These are phyloP conservation scores for Gallinago media DNA, from an alignment of 2,113 vertebrate species.

Conservation along the genomic window DNA sequence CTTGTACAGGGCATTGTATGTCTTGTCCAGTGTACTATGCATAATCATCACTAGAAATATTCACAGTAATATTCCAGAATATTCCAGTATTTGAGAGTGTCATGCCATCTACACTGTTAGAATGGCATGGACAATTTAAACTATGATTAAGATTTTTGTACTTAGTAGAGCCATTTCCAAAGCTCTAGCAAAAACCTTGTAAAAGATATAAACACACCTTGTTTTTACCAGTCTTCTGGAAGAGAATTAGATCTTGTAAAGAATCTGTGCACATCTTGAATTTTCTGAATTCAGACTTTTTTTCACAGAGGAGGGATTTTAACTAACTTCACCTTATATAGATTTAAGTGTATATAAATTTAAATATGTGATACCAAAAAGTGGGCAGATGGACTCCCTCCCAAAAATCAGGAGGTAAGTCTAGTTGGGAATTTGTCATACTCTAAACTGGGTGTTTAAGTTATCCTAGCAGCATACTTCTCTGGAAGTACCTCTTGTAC, in stretches of 20 bases:
- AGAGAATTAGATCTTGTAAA: neutral
- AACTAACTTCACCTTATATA: neutral
- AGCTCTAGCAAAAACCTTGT: neutral
- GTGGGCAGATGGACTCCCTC: neutral
- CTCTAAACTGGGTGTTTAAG: neutral
- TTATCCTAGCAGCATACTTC: rapidly evolving
- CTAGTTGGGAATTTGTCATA: neutral
- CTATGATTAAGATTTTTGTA: neutral
- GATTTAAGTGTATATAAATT: neutral
- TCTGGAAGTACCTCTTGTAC: neutral
- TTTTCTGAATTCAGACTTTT: neutral
- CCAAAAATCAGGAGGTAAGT: neutral
- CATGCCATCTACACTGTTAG: neutral
- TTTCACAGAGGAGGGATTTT: neutral
- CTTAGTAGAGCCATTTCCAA: neutral
- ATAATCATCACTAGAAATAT: neutral
- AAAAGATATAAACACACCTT: neutral
- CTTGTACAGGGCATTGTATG: neutral
- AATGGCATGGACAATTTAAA: neutral
- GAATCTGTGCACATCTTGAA: neutral
- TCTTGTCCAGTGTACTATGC: neutral
- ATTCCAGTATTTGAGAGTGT: neutral
- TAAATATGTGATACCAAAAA: neutral
- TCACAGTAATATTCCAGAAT: neutral
- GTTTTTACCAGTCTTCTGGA: neutral